Conservation (phyloP, 2,888 invertebrate genomes). For the Ophonus ardosiacus region DNA sequence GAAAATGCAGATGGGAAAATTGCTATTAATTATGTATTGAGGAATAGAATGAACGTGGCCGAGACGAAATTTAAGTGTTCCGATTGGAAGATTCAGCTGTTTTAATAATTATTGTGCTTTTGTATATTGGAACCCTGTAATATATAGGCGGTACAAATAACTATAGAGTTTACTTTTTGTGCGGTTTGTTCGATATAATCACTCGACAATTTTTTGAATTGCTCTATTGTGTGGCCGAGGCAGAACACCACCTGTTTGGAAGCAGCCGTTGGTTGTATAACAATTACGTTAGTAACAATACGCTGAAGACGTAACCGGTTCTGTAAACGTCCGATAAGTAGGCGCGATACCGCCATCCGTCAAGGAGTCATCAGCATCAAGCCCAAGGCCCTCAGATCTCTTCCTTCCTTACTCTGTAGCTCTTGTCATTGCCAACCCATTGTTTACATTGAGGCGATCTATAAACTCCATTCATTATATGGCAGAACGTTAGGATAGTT, state of each 20-base stretch:
- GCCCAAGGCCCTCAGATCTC: neutral
- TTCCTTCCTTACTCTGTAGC: neutral
- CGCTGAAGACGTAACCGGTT: conserved; percentile 31
- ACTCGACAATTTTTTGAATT: neutral
- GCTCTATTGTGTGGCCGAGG: neutral
- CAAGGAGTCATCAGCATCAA: conserved; percentile 23
- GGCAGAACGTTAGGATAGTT: neutral
- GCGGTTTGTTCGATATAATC: neutral
- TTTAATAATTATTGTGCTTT: too few species aligned
- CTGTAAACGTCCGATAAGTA: conserved; percentile 44
- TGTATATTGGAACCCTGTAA: neutral
- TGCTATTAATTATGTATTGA: too few species aligned
- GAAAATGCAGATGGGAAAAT: too few species aligned
- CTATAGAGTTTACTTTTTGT: neutral
- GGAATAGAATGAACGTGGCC: too few species aligned
- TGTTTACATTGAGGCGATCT: neutral
- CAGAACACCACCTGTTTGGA: conserved; percentile 29
- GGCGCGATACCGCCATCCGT: conserved; percentile 10
- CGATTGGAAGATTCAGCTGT: too few species aligned
- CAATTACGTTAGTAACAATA: conserved; percentile 52
- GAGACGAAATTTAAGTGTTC: too few species aligned
- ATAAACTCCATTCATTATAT: neutral
- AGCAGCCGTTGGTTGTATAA: conserved; percentile 25
- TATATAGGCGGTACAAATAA: neutral
- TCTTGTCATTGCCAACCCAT: neutral